Base-by-base conservation (phyloP, 1,140 invertebrate species). In the Mycetomoellerius zeteki region DNA sequence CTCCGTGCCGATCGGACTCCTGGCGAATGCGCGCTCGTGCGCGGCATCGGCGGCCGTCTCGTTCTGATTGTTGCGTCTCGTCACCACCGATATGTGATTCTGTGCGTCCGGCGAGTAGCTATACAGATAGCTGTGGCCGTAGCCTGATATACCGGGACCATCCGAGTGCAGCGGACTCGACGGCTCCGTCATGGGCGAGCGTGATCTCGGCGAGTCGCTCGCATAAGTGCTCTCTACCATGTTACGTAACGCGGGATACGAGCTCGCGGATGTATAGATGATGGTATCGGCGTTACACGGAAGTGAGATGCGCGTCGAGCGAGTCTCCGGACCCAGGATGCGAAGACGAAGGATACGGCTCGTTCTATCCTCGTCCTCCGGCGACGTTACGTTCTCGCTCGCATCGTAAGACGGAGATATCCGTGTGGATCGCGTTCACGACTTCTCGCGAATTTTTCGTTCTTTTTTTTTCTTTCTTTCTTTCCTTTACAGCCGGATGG, bases 141-240 rank as follows among this genome's bases (percentile, higher is more conserved):
- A 86, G 16, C 69, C 87, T 77, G 93, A 92, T 72, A 93, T 90
- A 3, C 89, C 92, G 50, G 93, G 90, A 85, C 92, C 89, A 88
- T 94, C 94, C 65, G 65, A 69, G 64, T 93, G 93, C 47, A 94
- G 87, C 12, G 94, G 94, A 84, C 92, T 93, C 62, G 94, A 93
- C 6, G 94, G 91, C 60, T 95, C 94, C 37, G 94, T 93, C 94
- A 95, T 94, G 88, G 95, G 94, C 60, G 94, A 95, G 81, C 94
- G 92, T 85, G 94, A 94, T 92, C 93, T 92, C 19, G 94, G 94
- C 37, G 94, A 93, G 62, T 95, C 95, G 89, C 93, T 92, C 37
- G 92, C 90, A 77, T 94, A 94, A 60, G 88, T 93, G 88, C 95
- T 95, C 67, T 95, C 94, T 88, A 95, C 95, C 95, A 95, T 95